phyloP scores from a whole-genome alignment of 2,797 vertebrate genomes.

The Cottoperca gobio region DNA sequence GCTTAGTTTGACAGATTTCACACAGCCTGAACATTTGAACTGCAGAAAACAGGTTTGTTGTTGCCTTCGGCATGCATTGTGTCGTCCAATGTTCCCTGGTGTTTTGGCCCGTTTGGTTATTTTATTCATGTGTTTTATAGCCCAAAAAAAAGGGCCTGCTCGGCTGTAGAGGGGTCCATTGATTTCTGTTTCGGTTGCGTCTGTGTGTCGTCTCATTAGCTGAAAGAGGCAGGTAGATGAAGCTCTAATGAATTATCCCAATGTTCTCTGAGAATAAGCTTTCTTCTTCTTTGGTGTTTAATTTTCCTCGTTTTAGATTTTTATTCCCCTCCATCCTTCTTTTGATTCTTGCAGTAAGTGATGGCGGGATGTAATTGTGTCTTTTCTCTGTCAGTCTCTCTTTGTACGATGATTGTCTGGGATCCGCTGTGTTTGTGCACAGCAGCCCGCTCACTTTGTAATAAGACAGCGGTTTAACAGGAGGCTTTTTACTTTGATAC shows the following conservation, averaged over 20 bases:
- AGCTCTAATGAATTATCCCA: not conserved
- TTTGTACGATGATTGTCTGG: conserved; percentile 18
- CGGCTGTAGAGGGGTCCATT: not conserved
- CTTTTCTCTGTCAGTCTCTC: conserved; percentile 14
- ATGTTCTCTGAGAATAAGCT: not conserved
- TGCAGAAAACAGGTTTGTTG: not conserved
- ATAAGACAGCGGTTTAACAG: not conserved
- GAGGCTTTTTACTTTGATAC: not conserved
- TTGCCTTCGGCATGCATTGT: not conserved
- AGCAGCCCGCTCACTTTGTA: conserved; percentile 8
- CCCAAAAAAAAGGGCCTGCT: not conserved
- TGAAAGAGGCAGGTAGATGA: not conserved
- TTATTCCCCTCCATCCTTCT: not conserved
- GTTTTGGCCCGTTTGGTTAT: not conserved
- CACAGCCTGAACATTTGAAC: not conserved
- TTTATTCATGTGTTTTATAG: not conserved
- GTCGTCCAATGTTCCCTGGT: not conserved
- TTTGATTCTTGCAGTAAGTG: not conserved
- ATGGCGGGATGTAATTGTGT: conserved; percentile 19
- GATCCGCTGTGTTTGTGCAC: conserved; percentile 10
- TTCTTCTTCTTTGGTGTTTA: not conserved
- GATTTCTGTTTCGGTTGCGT: conserved; percentile 10
- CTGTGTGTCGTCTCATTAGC: conserved; percentile 37
- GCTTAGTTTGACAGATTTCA: not conserved
- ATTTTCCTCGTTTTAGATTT: not conserved